Percentiles rank a stretch among this genome's conserved stretches.
These are phyloP conservation scores for Petrolisthes manimaculis DNA, from an alignment of 2,888 invertebrate genomes.

Conservation along the genomic window DNA sequence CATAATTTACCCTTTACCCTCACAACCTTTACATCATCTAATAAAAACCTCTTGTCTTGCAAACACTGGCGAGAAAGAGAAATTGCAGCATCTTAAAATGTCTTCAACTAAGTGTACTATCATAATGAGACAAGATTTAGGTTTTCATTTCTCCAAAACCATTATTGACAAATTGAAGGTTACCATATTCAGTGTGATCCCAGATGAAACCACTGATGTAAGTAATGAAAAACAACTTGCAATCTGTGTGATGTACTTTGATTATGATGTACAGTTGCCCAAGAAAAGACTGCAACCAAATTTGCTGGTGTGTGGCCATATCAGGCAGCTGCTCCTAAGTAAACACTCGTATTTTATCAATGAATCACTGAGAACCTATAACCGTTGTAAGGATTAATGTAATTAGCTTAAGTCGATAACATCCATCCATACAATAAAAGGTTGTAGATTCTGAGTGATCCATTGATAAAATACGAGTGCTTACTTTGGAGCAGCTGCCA, in stretches of 20 bases:
- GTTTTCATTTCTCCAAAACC: conserved; percentile 15
- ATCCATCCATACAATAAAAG: no score
- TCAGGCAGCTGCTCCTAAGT: no score
- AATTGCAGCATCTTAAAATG: conserved; percentile 6
- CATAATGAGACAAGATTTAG: conserved; percentile 16
- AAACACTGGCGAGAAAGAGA: conserved; percentile 3
- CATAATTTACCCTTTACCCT: conserved; percentile 3
- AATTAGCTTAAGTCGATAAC: no score
- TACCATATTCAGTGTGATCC: conserved; percentile 26
- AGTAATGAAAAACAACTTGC: conserved; percentile 34
- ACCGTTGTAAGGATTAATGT: no score
- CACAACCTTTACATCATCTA: neutral
- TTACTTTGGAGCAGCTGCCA: no score
- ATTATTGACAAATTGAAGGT: neutral
- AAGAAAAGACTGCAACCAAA: no score
- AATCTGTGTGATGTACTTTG: conserved; percentile 33
- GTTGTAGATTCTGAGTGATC: no score
- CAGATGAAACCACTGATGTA: conserved; percentile 35
- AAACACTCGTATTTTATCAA: no score
- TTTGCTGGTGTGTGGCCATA: no score
- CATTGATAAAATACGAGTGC: no score
- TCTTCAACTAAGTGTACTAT: neutral
- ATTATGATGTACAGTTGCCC: conserved; percentile 25
- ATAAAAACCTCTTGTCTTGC: neutral
- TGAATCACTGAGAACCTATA: no score